Conservation (phyloP, 2,113 vertebrate genomes). For the Poeciliopsis retropinna region DNA sequence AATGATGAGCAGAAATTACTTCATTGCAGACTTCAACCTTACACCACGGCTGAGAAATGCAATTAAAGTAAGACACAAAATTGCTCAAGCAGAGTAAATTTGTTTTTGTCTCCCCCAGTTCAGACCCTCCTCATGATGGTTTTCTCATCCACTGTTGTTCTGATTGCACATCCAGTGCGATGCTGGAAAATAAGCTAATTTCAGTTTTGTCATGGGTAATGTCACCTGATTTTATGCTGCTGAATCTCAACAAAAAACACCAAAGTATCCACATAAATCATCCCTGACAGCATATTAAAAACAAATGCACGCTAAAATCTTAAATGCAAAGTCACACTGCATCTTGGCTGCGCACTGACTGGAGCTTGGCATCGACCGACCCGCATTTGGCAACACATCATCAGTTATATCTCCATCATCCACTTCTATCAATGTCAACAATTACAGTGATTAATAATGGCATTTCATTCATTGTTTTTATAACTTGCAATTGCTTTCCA, state of each 20-base stretch:
- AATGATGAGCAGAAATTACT: constrained; percentile 26
- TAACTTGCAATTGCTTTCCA: constrained; percentile 33
- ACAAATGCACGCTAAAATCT: constrained; percentile 61
- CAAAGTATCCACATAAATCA: constrained; percentile 71
- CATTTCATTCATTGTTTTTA: constrained; percentile 60
- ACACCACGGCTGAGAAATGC: constrained; percentile 37
- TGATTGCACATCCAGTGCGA: constrained; percentile 60
- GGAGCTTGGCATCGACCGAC: constrained; percentile 22
- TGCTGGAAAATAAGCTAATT: constrained; percentile 69
- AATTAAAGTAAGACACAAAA: constrained; percentile 48
- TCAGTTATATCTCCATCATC: constrained; percentile 45
- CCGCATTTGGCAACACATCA: constrained; percentile 43
- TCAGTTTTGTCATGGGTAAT: constrained; percentile 75
- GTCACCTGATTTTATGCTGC: constrained; percentile 71
- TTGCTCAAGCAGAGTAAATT: constrained; percentile 50
- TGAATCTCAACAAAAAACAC: constrained; percentile 69
- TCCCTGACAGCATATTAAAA: constrained; percentile 75
- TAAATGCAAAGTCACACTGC: constrained; percentile 35
- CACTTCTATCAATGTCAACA: constrained; percentile 44
- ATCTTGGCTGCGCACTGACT: constrained; percentile 33
- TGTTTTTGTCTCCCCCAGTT: constrained; percentile 60
- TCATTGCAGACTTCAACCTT: constrained; percentile 12
- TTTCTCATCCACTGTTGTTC: constrained; percentile 57
- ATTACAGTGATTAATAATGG: constrained; percentile 67
- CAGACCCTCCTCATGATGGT: constrained; percentile 46